Percentiles rank a stretch among this genome's conserved stretches.
These are phyloP conservation scores for Seriola rivoliana DNA, from an alignment of 2,113 vertebrate species.

Conservation along the genomic window DNA sequence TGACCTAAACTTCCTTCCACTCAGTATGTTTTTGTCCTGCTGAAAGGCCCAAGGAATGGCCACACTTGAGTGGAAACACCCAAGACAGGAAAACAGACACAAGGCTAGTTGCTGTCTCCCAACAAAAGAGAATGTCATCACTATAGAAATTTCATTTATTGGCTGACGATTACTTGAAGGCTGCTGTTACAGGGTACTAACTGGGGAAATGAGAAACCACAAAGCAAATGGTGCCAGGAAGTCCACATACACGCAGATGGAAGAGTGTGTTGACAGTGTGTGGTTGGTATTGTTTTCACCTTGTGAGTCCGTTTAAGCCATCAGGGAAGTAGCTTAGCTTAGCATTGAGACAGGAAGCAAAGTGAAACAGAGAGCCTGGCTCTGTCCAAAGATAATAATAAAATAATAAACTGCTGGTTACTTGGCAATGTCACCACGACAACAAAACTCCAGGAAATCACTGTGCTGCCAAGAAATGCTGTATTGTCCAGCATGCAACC, in stretches of 20 bases:
- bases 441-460: background rate
- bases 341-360: no score
- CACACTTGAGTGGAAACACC: background rate
- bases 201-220: no score
- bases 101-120: no score
- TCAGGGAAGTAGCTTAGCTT: background rate
- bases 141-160: no score
- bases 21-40: constrained; percentile 17
- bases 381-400: background rate
- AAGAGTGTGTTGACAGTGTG: background rate
- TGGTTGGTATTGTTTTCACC: background rate
- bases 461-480: background rate
- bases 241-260: no score
- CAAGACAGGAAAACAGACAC: no score
- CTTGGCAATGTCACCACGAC: background rate
- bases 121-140: no score
- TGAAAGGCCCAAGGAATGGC: background rate
- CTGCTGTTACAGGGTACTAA: no score
- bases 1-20: constrained; percentile 25
- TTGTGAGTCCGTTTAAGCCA: no score
- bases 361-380: background rate
- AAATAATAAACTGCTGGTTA: no score
- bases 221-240: no score
- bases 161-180: no score
- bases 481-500: background rate